Base-by-base conservation (phyloP, 2,888 invertebrate genomes). In the Melanchra persicariae region DNA sequence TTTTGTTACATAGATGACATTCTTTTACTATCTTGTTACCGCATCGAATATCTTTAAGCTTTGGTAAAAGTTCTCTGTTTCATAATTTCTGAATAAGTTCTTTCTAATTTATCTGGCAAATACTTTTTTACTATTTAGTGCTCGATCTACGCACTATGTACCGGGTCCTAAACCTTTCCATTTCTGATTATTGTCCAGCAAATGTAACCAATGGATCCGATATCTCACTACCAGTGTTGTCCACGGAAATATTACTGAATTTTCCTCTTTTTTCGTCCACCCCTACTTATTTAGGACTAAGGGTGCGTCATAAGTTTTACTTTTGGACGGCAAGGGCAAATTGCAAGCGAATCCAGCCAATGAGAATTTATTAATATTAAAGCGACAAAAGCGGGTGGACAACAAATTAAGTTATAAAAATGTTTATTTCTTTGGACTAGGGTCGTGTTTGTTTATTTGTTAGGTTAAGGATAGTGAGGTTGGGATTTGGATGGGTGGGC, bases 321-420 rank as follows among this genome's bases (percentile, higher is more conserved):
- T 92, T 90, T 91, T 88, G 89, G 90, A 87, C 89, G 91, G 85
- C 92, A 88, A 85, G 90, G 92, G 94, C 94, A 95, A 95, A 95
- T 95, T 95, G 95, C 94, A 90, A 89, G 91, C 91, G 92, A 94
- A 93, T 93, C 93, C 92, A 85, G 90, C 86, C 89, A 94, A 96
- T 94, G 94, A 94, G 94, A 95, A 96, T 95, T 96, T 96, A 96
- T 95, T 95, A 94, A 95, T 95, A 96, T 96, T 95, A 94, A 85
- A 91, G 91, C 92, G 87, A 88, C 89, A 87, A 86, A 82, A 78
- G 85, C 87, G 93, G 82, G 83, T 85, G 84, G 83, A 84, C 84
- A 79, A 67, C 63, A 72, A 94, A 94, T 94, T 94, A 94, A 93
- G 90, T 91, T 90, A 88, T 89, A 89, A 90, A 90, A 88, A 90